Evolutionary conservation across 2,888 invertebrate species (phyloP), one percentile per base, ranked within the genome.

Genomic region (Drosophila nigritarsus): DNA sequence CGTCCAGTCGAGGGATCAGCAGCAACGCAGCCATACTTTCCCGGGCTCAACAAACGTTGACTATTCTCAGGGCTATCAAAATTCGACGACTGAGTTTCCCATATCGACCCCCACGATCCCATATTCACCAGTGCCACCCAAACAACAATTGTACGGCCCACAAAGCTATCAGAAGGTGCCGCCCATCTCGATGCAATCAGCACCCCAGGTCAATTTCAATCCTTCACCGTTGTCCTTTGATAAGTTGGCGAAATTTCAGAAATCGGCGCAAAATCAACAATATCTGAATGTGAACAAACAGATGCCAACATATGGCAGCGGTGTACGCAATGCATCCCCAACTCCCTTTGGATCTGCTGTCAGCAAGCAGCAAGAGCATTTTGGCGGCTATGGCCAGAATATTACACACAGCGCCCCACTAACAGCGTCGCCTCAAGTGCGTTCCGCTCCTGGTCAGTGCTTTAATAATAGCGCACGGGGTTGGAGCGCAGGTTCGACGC

Each of bases 391-490:
- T 65, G 49, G 38, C n/a, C 69, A 54, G n/a, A 18, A 53, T n/a
- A 24, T 45, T 24, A 45, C 20, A 5, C 34, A 24, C 36, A 38
- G 13, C 24, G 24, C 4, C 15, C 45, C 45, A 45, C 3, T 45
- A 8, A 24, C 24, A 45, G 24, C 15, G 15, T 15, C 45, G 15
- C 8, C 45, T 45, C 73, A 74, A 27, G 9, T 71, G 40, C 60
- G 53, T n/a, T 24, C 38, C 2, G 8, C 36, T n/a, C n/a, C 32
- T 18, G 84, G 78, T 61, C 90, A 90, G 27, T 97, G 96, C 89
- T 97, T 97, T 93, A 97, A 97, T 86, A 97, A 96, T 0, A 96
- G 97, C 38, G 96, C 97, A 6, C 95, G 97, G 38, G 97, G 97
- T 1, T 97, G 97, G 97, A 95, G 69, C 29, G 60, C 80, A 15